These are phyloP conservation scores for Crotalus tigris DNA, from an alignment of 2,113 vertebrate species.

Conservation along the genomic window DNA sequence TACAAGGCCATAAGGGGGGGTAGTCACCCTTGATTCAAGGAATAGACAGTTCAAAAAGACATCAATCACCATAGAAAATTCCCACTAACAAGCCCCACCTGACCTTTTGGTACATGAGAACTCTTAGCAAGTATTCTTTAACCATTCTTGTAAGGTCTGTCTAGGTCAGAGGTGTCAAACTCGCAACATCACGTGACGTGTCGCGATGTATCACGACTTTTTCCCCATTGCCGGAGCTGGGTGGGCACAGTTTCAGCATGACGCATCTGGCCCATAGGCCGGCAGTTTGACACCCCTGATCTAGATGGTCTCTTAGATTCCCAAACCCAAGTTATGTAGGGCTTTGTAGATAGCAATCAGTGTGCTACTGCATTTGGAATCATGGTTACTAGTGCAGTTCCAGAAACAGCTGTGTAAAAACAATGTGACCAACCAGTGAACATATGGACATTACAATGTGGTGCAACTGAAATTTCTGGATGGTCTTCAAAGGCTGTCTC, in stretches of 20 bases:
- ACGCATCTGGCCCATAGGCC: too few relatives aligned
- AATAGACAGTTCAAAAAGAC: neutral
- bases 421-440: neutral
- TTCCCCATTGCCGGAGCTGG: too few relatives aligned
- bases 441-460: neutral
- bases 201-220: too few relatives aligned
- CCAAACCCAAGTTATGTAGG: neutral
- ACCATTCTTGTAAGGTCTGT: neutral
- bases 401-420: neutral
- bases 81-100: neutral
- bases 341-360: neutral
- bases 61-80: neutral
- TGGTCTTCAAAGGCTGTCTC: neutral
- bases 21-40: neutral
- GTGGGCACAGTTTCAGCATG: too few relatives aligned
- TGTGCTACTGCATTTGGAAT: neutral
- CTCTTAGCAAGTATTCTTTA: neutral
- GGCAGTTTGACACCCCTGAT: too few relatives aligned
- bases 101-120: neutral
- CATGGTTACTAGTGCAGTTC: neutral
- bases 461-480: neutral
- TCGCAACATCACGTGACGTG: too few relatives aligned
- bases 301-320: neutral
- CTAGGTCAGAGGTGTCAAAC: too few relatives aligned
- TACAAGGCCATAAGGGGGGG: neutral